Evolutionary conservation across 2,113 vertebrate species (phyloP).

Genomic region (Urocitellus parryii): DNA sequence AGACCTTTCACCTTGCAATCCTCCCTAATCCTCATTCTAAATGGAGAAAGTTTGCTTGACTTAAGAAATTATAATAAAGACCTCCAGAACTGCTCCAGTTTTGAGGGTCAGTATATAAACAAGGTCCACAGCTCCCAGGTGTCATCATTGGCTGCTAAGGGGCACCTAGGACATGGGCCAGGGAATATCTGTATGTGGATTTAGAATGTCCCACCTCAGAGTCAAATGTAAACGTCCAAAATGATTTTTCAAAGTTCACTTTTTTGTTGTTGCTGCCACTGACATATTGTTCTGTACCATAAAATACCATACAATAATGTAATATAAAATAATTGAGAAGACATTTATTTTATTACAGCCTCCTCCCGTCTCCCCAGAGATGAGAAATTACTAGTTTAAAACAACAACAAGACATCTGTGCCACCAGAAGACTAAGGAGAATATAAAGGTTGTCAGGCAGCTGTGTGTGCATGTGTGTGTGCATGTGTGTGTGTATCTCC

Average conservation of each 20-base stretch:
- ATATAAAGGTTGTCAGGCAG: neutral
- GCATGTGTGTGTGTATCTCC: neutral
- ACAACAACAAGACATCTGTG: neutral
- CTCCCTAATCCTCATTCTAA: neutral
- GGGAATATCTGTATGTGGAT: neutral
- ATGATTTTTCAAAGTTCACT: neutral
- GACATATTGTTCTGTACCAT: neutral
- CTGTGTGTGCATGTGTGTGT: no score
- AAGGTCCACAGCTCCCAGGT: neutral
- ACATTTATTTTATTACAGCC: neutral
- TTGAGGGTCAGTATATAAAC: neutral
- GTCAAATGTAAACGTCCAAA: neutral
- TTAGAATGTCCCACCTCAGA: neutral
- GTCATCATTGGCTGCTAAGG: neutral
- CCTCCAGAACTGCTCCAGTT: neutral
- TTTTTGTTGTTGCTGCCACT: neutral
- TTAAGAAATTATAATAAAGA: slow-evolving; percentile 37
- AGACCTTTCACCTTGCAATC: neutral
- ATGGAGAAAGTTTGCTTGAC: neutral
- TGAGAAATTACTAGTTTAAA: slow-evolving; percentile 33
- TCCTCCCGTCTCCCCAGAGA: neutral
- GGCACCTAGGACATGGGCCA: neutral
- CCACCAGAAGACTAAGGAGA: neutral
- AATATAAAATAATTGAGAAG: neutral
- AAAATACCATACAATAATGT: neutral